Percentiles rank a stretch among this genome's conserved stretches.
These are phyloP conservation scores for Chamaetylas fuelleborni DNA, from an alignment of 2,113 vertebrate genomes.

Conservation along the genomic window DNA sequence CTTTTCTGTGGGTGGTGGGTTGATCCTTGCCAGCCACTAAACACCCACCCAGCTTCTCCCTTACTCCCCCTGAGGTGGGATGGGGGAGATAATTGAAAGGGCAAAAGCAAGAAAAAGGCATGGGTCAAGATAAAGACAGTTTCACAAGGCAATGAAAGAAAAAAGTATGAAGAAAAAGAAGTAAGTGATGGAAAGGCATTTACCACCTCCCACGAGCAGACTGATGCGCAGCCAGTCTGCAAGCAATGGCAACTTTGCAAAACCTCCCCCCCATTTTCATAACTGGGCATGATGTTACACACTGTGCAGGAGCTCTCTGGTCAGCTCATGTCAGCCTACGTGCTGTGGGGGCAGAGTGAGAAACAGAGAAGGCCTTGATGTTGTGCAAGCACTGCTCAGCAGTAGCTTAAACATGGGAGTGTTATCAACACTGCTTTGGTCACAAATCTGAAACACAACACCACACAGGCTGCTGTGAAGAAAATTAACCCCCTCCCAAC, in stretches of 20 bases:
- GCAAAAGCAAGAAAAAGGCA: background rate
- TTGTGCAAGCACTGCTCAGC: background rate
- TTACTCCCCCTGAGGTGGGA: background rate
- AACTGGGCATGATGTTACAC: background rate
- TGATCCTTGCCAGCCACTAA: background rate
- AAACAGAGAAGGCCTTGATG: slow-evolving; percentile 36
- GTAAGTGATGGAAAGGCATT: background rate
- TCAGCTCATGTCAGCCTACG: background rate
- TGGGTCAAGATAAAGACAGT: background rate
- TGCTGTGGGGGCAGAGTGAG: background rate
- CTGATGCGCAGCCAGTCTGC: background rate
- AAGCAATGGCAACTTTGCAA: background rate
- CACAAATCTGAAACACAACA: background rate
- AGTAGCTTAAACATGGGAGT: background rate
- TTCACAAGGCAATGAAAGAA: background rate
- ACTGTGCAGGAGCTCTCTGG: background rate
- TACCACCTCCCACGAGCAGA: background rate
- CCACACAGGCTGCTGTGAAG: background rate
- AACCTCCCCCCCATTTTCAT: background rate
- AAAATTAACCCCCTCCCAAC: background rate
- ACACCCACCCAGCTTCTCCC: background rate
- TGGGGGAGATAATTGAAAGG: background rate
- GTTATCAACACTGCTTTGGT: background rate
- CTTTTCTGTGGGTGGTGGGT: background rate
- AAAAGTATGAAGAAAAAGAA: background rate